Conservation (phyloP, 1,140 invertebrate genomes). For the Daktulosphaira vitifoliae region DNA sequence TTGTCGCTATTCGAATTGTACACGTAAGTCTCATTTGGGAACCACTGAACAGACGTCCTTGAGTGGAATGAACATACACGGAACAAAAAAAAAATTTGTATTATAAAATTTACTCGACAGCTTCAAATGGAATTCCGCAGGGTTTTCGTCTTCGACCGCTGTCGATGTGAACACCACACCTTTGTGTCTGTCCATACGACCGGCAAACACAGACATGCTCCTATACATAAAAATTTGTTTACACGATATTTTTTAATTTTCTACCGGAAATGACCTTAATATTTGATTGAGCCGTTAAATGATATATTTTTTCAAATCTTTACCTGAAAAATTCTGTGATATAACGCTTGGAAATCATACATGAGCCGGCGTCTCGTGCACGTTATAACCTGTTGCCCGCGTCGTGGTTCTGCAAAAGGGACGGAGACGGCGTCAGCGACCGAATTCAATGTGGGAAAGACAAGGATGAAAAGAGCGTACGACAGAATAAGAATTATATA, state of each 20-base stretch:
- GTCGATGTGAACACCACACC: constrained; percentile 59
- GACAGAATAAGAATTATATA: background rate
- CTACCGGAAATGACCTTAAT: no score
- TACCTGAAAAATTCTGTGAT: no score
- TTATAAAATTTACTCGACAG: constrained; percentile 17
- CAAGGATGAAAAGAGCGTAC: background rate
- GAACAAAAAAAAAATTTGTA: background rate
- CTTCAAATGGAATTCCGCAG: constrained; percentile 7
- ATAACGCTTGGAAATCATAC: constrained; percentile 3
- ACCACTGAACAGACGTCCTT: constrained; percentile 18
- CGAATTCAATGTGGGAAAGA: no score
- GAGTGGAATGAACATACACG: background rate
- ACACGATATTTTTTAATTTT: no score
- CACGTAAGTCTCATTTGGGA: no score
- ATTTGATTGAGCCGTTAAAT: no score
- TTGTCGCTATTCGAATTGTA: no score
- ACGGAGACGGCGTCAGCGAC: background rate
- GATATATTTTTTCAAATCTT: no score
- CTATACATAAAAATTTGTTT: background rate
- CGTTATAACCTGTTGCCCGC: constrained; percentile 32
- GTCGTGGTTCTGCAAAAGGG: constrained; percentile 6
- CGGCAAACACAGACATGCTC: constrained; percentile 46
- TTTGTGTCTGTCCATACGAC: constrained; percentile 56
- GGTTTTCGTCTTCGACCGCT: constrained; percentile 39
- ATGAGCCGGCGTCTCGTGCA: background rate